These are phyloP conservation scores for Pelecanoides urinatrix DNA, from an alignment of 2,113 vertebrate species.

Conservation along the genomic window DNA sequence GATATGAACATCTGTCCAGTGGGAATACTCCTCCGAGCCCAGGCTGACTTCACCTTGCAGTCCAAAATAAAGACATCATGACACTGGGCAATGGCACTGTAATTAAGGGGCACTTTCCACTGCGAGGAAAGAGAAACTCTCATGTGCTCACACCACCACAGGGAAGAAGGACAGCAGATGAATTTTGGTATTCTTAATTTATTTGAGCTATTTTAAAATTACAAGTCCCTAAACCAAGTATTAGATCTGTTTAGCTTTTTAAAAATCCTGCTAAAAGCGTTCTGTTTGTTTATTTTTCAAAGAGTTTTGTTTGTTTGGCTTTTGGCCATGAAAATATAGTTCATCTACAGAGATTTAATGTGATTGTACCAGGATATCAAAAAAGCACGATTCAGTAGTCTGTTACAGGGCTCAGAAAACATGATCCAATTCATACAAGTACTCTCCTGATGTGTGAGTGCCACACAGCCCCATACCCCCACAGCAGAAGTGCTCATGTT, in stretches of 20 bases:
- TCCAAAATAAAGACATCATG: background rate
- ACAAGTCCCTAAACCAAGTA: background rate
- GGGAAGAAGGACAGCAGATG: background rate
- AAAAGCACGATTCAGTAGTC: background rate
- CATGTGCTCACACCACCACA: rapidly evolving
- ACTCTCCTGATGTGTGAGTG: background rate
- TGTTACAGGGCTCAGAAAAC: background rate
- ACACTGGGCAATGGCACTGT: background rate
- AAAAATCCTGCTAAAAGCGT: background rate
- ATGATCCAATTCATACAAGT: background rate
- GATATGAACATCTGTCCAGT: background rate
- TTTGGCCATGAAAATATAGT: background rate
- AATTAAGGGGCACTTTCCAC: background rate
- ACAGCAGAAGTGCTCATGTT: background rate
- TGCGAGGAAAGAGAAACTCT: background rate
- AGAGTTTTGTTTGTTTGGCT: background rate
- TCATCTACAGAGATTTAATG: background rate
- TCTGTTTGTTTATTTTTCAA: background rate
- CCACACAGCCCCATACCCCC: background rate
- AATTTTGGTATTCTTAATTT: background rate
- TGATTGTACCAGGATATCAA: background rate
- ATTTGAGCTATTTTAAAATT: background rate
- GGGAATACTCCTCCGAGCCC: background rate
- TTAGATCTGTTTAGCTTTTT: background rate
- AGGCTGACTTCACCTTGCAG: background rate